Percentiles rank a stretch among this genome's conserved stretches.
Conservation (phyloP, 2,888 invertebrate species). For the Myopa testacea region DNA sequence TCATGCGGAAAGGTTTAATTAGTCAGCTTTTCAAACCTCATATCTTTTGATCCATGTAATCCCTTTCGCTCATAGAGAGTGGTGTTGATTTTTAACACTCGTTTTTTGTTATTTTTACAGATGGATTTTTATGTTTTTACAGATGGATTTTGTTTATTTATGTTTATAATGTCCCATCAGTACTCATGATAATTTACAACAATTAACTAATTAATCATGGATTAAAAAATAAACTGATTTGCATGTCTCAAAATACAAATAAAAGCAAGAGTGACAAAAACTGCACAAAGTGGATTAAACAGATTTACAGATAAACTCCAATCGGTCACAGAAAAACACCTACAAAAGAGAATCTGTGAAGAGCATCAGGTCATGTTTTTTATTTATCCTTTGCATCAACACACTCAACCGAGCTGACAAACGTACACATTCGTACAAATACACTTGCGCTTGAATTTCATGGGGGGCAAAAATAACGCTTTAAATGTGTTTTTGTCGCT, state of each 20-base stretch:
- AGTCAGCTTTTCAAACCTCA: too few relatives aligned
- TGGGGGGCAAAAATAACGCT: not conserved
- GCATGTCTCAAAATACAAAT: too few relatives aligned
- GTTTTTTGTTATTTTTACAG: too few relatives aligned
- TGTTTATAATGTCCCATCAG: too few relatives aligned
- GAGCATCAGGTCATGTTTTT: not conserved
- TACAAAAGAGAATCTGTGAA: constrained; percentile 2
- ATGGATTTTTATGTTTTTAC: too few relatives aligned
- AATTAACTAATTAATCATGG: constrained; percentile 12
- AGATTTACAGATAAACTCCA: constrained; percentile 9
- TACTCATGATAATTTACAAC: not conserved
- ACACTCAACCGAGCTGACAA: not conserved
- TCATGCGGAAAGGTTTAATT: too few relatives aligned
- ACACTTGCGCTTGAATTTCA: not conserved
- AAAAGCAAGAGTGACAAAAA: too few relatives aligned
- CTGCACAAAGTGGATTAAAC: not conserved
- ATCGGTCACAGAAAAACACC: not conserved
- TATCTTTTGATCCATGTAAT: too few relatives aligned
- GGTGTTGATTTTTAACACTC: too few relatives aligned
- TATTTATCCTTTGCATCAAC: constrained; percentile 28
- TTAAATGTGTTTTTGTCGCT: not conserved
- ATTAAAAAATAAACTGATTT: not conserved
- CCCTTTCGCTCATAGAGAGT: too few relatives aligned
- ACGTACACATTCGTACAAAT: not conserved
- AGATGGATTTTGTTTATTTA: too few relatives aligned